These are phyloP conservation scores for Orestias chungarensis DNA, from an alignment of 2,797 vertebrate species.

Conservation along the genomic window DNA sequence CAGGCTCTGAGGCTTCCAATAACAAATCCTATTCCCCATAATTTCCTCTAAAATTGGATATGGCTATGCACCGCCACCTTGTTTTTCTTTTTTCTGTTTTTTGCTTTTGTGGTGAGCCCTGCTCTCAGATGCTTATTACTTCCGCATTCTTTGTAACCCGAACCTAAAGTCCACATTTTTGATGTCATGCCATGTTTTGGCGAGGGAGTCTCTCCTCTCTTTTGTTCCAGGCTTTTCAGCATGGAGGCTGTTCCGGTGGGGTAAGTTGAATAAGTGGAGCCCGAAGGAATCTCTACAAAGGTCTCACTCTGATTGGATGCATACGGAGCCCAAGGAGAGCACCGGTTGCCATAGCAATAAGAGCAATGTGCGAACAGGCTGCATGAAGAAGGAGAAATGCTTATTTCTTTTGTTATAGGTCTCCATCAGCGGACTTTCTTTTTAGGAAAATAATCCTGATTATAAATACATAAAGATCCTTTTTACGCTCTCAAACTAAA, in stretches of 20 bases:
- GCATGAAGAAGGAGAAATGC: slow-evolving; percentile 69
- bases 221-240: slow-evolving; percentile 76
- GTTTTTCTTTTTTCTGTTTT: slow-evolving; percentile 22
- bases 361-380: slow-evolving; percentile 78
- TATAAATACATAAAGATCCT: slow-evolving; percentile 45
- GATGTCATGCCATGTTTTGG: slow-evolving; percentile 63
- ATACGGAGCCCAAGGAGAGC: slow-evolving; percentile 78
- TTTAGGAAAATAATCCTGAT: slow-evolving; percentile 51
- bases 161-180: slow-evolving; percentile 69
- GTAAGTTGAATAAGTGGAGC: slow-evolving; percentile 83
- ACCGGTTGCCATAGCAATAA: slow-evolving; percentile 84
- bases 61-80: slow-evolving; percentile 64
- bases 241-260: slow-evolving; percentile 77
- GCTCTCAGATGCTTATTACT: slow-evolving; percentile 58
- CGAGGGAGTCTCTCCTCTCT: slow-evolving; percentile 72
- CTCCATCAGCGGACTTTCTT: slow-evolving; percentile 65
- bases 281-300: slow-evolving; percentile 85
- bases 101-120: slow-evolving; percentile 49
- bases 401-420: slow-evolving; percentile 74
- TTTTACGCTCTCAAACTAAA: slow-evolving; percentile 58
- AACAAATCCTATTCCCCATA: slow-evolving; percentile 77
- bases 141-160: slow-evolving; percentile 65
- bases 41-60: slow-evolving; percentile 77
- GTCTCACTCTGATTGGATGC: slow-evolving; percentile 85
- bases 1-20: slow-evolving; percentile 74